Percentiles rank a stretch among this genome's conserved stretches.
These are phyloP conservation scores for Chloroclysta siterata DNA, from an alignment of 2,888 invertebrate genomes.

Conservation along the genomic window DNA sequence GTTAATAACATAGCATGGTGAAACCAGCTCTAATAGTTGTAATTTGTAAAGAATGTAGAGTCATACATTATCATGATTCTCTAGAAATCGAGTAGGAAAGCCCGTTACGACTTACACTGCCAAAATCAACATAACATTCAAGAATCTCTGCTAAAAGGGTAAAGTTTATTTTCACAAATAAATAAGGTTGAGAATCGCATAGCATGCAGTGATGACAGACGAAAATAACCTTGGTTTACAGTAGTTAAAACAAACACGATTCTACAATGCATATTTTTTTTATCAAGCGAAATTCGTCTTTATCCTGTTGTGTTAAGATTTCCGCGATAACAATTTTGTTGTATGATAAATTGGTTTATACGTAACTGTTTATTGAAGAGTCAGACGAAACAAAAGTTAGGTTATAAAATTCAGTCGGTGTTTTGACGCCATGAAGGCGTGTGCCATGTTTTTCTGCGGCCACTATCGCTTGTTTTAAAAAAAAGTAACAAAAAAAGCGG, in stretches of 20 bases:
- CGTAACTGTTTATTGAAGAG: slow-evolving; percentile 48
- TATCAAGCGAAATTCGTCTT: slow-evolving; percentile 23
- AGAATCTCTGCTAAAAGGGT: slow-evolving; percentile 13
- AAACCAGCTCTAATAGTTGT: no score
- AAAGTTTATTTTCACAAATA: slow-evolving; percentile 17
- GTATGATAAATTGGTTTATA: slow-evolving; percentile 30
- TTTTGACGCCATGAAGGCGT: slow-evolving; percentile 16
- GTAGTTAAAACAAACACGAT: slow-evolving; percentile 26
- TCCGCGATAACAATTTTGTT: background rate
- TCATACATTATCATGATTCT: slow-evolving; percentile 23
- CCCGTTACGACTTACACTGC: slow-evolving; percentile 11
- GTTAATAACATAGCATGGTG: no score
- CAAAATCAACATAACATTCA: slow-evolving; percentile 11
- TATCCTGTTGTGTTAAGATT: slow-evolving; percentile 29
- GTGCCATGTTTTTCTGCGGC: background rate
- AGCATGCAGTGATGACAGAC: slow-evolving; percentile 31
- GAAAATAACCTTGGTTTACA: slow-evolving; percentile 44
- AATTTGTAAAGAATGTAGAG: background rate
- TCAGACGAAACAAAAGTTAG: slow-evolving; percentile 35
- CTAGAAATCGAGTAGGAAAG: slow-evolving; percentile 30
- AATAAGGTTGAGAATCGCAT: slow-evolving; percentile 40
- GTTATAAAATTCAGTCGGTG: slow-evolving; percentile 26
- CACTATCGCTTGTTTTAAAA: background rate
- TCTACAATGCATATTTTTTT: slow-evolving; percentile 16
- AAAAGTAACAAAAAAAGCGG: slow-evolving; percentile 17